These are phyloP conservation scores for Paragorgia papillata DNA, from an alignment of 92 coral and sea anemone genomes.

Conservation along the genomic window DNA sequence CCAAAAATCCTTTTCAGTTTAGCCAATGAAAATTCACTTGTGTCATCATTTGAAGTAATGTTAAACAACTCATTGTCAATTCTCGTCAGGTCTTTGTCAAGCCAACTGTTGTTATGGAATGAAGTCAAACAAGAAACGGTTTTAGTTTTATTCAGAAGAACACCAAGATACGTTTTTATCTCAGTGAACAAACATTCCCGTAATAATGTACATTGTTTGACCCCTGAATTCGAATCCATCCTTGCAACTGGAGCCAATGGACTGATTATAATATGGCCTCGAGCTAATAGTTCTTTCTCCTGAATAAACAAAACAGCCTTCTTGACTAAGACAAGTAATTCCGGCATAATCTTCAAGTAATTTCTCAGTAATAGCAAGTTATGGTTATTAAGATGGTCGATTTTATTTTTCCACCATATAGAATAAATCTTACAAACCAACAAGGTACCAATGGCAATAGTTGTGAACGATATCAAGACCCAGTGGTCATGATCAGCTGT, in stretches of 20 bases:
- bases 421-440: neutral
- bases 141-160: slow-evolving; percentile 12
- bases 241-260: slow-evolving; percentile 53
- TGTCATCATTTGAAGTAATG: neutral
- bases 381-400: slow-evolving; percentile 31
- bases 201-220: slow-evolving; percentile 25
- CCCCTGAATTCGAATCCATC: neutral
- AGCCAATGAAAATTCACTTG: slow-evolving; percentile 10
- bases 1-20: slow-evolving; percentile 1
- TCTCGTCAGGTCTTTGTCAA: slow-evolving; percentile 7
- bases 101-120: slow-evolving; percentile 6
- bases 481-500: neutral
- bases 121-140: neutral
- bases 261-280: slow-evolving; percentile 79
- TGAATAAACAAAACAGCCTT: slow-evolving; percentile 79
- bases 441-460: neutral
- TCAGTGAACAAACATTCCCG: slow-evolving; percentile 15
- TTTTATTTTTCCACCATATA: slow-evolving; percentile 9
- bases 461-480: neutral
- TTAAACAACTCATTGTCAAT: neutral
- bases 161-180: neutral
- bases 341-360: slow-evolving; percentile 48
- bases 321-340: slow-evolving; percentile 52
- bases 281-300: slow-evolving; percentile 76
- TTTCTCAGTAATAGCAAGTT: slow-evolving; percentile 45